phyloP scores from a whole-genome alignment of 2,113 vertebrate species.

The Nanger granti region DNA sequence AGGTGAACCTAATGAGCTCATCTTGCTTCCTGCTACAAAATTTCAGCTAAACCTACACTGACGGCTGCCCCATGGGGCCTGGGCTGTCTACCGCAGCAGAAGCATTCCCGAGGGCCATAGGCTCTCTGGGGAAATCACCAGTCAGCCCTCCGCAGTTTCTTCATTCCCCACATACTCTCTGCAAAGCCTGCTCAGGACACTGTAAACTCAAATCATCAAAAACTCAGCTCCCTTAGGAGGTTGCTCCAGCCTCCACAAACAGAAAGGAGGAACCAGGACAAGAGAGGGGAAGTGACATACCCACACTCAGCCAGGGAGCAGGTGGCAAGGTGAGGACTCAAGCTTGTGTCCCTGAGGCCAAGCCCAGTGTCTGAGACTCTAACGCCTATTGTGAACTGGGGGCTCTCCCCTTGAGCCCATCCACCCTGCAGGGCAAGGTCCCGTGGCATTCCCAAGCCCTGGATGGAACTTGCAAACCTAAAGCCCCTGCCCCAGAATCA shows the following conservation, averaged over 20 bases:
- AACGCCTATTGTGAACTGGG: rapidly evolving
- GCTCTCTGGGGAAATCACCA: constrained; percentile 26
- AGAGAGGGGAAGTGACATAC: neutral
- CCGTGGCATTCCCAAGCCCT: neutral
- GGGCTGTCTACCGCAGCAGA: rapidly evolving
- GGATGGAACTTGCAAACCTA: neutral
- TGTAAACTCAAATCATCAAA: neutral
- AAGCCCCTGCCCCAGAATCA: neutral
- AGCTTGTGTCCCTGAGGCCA: neutral
- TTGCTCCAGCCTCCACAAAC: neutral
- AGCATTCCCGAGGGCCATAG: neutral
- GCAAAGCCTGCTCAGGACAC: constrained; percentile 14
- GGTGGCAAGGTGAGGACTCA: neutral
- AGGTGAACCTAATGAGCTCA: constrained; percentile 24
- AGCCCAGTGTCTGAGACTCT: neutral
- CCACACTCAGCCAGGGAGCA: neutral
- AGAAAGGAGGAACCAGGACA: neutral
- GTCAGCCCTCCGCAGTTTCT: neutral
- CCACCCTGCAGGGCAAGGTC: neutral
- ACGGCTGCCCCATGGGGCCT: neutral
- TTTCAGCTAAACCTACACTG: neutral
- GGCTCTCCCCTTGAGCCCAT: neutral
- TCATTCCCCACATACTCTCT: neutral
- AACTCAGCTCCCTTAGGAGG: neutral
- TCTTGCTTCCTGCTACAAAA: neutral